phyloP scores from a whole-genome alignment of 2,888 invertebrate species.

The Unio pictorum region DNA sequence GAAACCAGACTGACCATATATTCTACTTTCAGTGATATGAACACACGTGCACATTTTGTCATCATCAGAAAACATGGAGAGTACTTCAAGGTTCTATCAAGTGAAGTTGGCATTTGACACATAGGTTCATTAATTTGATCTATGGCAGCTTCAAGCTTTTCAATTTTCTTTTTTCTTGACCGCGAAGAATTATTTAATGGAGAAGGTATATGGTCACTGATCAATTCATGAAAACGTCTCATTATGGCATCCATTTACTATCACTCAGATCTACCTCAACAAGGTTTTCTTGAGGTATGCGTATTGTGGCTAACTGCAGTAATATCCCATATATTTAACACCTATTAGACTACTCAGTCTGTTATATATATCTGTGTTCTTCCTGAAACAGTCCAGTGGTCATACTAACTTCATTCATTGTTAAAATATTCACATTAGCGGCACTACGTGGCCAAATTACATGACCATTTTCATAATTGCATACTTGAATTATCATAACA shows the following conservation, averaged over 20 bases:
- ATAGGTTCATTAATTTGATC: background rate
- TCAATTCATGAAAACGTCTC: conserved; percentile 4
- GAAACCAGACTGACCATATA: background rate
- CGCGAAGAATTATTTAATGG: background rate
- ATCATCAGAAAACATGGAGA: no score
- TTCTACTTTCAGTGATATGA: background rate
- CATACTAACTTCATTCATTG: conserved; percentile 1
- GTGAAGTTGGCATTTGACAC: background rate
- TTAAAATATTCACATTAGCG: background rate
- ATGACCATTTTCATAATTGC: conserved; percentile 2
- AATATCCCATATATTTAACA: conserved; percentile 1
- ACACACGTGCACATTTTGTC: background rate
- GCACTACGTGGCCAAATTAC: background rate
- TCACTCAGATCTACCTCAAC: background rate
- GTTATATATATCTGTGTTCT: background rate
- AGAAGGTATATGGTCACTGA: conserved; percentile 3
- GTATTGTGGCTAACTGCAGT: conserved; percentile 1
- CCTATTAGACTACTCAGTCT: background rate
- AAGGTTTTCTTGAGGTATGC: background rate
- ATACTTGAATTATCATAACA: background rate
- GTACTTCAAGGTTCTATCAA: no score
- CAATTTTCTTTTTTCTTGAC: background rate
- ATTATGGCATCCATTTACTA: conserved; percentile 2
- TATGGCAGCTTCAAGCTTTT: background rate
- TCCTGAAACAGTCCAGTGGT: conserved; percentile 4